Base-by-base conservation (phyloP, 2,888 invertebrate species). In the Automeris io region DNA sequence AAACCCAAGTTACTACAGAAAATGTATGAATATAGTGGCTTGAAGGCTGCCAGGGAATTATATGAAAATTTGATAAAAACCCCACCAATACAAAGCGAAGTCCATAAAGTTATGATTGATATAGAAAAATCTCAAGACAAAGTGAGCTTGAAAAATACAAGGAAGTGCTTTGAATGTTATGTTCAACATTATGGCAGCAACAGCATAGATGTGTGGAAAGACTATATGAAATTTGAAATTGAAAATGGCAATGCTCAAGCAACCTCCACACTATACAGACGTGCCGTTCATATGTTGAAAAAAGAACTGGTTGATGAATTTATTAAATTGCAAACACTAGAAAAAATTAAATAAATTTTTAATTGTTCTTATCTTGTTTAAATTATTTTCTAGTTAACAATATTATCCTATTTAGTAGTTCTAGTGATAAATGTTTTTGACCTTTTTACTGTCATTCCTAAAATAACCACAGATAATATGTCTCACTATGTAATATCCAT, bases 161-260 rank as follows among this genome's bases (percentile, higher is more conserved):
- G 91, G 35, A 85, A 88, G 59, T 91, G 89, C 48, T 89, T 90
- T 62, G 90, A 92, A 60, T 86, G 89, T 47, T 88, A 91, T 21
- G 85, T 89, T 9, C 77, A 88, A 39, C 91, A 92, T 46, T 93
- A 93, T 70, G 94, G 94, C 0, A 82, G 82, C 51, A 80, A 77
- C 2, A 88, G 90, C 61, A 76, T 89, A 3, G 89, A 91, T 44
- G 80, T 94, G 9, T 95, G 95, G 95, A 81, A 92, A 49, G 89
- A 93, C 53, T 92, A 90, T 57, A 89, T 94, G 37, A 79, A 87
- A 43, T 92, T 94, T 70, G 93, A 94, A 82, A 87, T 88, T 42
- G 85, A 88, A 46, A 71, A 85, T 49, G 91, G 92, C 2, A 89
- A 90, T 45, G 74, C 88, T 0, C 87, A 88, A 48, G 80, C 76